Base-by-base conservation (phyloP, 2,797 vertebrate genomes). In the Ara ararauna region DNA sequence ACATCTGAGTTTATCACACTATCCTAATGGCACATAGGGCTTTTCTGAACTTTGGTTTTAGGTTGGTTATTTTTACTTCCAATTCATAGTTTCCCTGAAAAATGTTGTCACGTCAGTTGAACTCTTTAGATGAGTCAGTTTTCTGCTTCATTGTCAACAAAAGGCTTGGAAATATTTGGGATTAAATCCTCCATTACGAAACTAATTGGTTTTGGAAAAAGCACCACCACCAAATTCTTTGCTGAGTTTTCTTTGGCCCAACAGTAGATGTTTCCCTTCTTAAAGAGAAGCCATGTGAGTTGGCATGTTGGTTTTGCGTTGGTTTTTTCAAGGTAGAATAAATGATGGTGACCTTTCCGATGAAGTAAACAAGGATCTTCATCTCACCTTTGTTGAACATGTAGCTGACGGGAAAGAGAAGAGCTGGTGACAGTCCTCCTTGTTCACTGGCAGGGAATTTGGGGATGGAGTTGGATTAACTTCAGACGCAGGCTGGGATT, bases 401-500 rank as follows among this genome's bases (percentile, higher is more conserved):
- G 26, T 66, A 76, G 30, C 44, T 16, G 4, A 23, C 12, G 42
- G 51, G 40, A 86, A 32, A 40, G 53, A 36, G 76, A 18, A 76
- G 30, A 71, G 4, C 30, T 71, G 62, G 50, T 87, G 92, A 14
- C 36, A 64, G 47, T 56, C 36, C 23, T 84, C 20, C 56, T 78
- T 12, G 15, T 67, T 85, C 12, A 2, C 34, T 74, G 70, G 17
- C 40, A 30, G 38, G 62, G 65, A 58, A 18, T 13, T 85, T 81
- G 40, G 56, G 38, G 66, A 81, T 45, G 22, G 53, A 77, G 53
- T n/a, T 94, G 74, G 66, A 84, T 87, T 61, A 53, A 54, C 91
- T 89, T 96, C 76, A 85, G 47, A 56, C 48, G 22, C 3, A 4
- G 84, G 45, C 47, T 96, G 92, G 77, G 86, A 92, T 94, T 95